These are phyloP conservation scores for Setophaga coronata DNA, from an alignment of 2,113 vertebrate species.

Conservation along the genomic window DNA sequence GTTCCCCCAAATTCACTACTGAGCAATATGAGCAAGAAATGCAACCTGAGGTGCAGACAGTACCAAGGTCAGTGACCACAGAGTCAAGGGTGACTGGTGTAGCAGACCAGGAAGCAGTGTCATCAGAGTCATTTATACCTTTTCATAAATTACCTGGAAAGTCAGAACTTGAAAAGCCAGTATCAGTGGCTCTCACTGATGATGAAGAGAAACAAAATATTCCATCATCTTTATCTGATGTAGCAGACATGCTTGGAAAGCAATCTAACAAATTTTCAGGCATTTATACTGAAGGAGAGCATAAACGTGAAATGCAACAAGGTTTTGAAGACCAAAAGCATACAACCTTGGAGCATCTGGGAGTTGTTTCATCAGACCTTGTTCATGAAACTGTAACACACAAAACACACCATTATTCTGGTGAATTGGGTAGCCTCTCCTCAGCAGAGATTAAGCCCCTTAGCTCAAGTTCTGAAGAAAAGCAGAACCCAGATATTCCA, in stretches of 20 bases:
- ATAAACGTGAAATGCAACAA: neutral
- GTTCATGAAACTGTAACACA: neutral
- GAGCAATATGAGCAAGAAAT: neutral
- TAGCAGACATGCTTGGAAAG: neutral
- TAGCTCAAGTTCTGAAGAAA: neutral
- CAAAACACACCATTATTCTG: neutral
- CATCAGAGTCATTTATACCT: neutral
- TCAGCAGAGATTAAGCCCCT: neutral
- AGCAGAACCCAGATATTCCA: neutral
- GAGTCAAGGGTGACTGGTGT: neutral
- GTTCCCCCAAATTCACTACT: neutral
- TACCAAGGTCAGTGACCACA: neutral
- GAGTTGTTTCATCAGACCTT: neutral
- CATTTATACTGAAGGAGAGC: neutral
- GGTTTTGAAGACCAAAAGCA: neutral
- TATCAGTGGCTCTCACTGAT: neutral
- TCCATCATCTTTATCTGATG: neutral
- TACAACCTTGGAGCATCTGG: neutral
- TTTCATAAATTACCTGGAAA: neutral
- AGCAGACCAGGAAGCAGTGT: neutral
- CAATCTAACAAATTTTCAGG: neutral
- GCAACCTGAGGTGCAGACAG: neutral
- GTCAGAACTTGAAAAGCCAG: neutral
- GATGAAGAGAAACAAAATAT: conserved; percentile 42
- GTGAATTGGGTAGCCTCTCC: neutral